Percentiles rank a stretch among this genome's conserved stretches.
These are phyloP conservation scores for Hippoglossus hippoglossus DNA, from an alignment of 2,797 vertebrate species.

Conservation along the genomic window DNA sequence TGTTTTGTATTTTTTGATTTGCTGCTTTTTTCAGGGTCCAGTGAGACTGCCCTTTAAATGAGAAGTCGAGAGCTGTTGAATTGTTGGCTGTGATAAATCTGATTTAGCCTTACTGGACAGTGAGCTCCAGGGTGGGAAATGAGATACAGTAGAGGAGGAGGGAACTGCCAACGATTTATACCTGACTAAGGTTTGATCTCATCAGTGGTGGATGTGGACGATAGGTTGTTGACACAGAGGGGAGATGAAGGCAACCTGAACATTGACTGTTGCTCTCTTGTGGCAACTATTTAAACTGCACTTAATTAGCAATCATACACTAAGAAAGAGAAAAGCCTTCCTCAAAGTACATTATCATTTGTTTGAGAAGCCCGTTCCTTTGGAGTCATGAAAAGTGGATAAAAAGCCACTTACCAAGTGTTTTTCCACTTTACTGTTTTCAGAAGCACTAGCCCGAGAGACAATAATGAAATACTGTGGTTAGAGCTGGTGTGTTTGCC, in stretches of 20 bases:
- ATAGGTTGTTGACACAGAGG: constrained; percentile 23
- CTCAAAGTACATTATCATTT: constrained; percentile 9
- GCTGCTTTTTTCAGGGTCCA: constrained; percentile 65
- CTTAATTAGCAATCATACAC: constrained; percentile 17
- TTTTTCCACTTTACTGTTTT: constrained; percentile 33
- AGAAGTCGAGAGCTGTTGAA: constrained; percentile 49
- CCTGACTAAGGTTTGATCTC: constrained; percentile 9
- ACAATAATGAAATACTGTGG: constrained; percentile 52
- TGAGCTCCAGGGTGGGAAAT: constrained; percentile 31
- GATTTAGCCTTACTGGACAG: constrained; percentile 43
- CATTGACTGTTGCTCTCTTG: constrained; percentile 56
- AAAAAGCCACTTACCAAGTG: neutral
- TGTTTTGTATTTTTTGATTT: constrained; percentile 66
- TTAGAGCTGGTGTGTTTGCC: constrained; percentile 59
- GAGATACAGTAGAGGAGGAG: constrained; percentile 14
- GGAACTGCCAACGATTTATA: constrained; percentile 31
- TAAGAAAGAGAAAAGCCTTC: neutral
- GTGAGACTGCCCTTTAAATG: constrained; percentile 67
- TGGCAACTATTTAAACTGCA: constrained; percentile 57
- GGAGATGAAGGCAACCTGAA: constrained; percentile 18
- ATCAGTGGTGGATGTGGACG: constrained; percentile 8
- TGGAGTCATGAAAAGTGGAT: neutral
- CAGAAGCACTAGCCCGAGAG: constrained; percentile 54
- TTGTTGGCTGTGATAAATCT: constrained; percentile 51
- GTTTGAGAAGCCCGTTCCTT: constrained; percentile 2